phyloP scores from a whole-genome alignment of 2,113 vertebrate genomes.

The Rhinopithecus roxellana region DNA sequence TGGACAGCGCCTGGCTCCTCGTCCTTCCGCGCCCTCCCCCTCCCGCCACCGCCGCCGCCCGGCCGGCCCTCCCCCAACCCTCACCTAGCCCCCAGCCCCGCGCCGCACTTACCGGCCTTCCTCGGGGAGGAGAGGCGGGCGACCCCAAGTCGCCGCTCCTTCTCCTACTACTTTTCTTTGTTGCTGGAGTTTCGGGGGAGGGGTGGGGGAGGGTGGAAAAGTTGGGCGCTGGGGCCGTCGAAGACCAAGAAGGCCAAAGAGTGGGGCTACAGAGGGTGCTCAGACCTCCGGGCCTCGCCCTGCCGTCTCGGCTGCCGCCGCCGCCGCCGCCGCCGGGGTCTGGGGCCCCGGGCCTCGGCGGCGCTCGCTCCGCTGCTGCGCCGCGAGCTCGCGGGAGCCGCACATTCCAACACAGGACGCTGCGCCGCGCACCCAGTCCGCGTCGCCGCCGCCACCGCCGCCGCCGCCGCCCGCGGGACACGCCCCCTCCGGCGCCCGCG shows the following conservation, averaged over 20 bases:
- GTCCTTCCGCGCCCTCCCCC: constrained; percentile 77
- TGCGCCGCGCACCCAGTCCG: constrained; percentile 80
- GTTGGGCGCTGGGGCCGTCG: constrained; percentile 46
- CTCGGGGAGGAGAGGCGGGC: background rate
- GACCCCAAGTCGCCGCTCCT: background rate
- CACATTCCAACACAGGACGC: constrained; percentile 91
- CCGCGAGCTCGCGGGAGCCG: constrained; percentile 79
- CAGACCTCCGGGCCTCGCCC: background rate
- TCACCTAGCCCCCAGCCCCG: no score
- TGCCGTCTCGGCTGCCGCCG: background rate
- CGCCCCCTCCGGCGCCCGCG: background rate
- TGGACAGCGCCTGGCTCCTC: constrained; percentile 91
- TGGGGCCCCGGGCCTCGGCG: constrained; percentile 60
- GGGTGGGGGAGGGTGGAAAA: constrained; percentile 51
- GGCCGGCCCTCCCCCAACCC: no score
- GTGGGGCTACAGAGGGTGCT: background rate
- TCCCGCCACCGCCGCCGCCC: background rate
- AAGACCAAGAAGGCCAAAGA: constrained; percentile 36
- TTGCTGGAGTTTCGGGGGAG: constrained; percentile 71
- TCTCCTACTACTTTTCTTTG: constrained; percentile 74
- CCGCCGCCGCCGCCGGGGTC: background rate
- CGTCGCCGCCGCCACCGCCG: constrained; percentile 67
- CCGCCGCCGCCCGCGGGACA: constrained; percentile 47
- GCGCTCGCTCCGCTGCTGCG: constrained; percentile 46
- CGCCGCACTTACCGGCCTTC: constrained; percentile 45